A percentile compares a stretch with the other conserved stretches of the same genome.
Evolutionary conservation across 2,797 vertebrate species (phyloP).

Genomic region (Takifugu rubripes): DNA sequence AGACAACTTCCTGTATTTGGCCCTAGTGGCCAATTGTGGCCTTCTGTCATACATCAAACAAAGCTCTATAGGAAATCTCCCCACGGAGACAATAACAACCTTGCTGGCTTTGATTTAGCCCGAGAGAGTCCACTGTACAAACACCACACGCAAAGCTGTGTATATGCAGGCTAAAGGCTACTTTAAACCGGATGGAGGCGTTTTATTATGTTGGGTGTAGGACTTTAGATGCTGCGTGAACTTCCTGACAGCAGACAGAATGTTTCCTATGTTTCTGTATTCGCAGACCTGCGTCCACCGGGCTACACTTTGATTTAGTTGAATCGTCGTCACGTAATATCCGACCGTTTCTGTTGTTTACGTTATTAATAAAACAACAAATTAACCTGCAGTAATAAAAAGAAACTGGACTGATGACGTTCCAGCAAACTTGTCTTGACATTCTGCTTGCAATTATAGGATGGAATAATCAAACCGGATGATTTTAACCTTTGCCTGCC

Average conservation of each 20-base stretch:
- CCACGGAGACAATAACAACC: constrained; percentile 69
- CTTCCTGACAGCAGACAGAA: constrained; percentile 67
- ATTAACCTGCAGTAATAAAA: no score
- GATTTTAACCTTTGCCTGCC: no score
- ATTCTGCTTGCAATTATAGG: no score
- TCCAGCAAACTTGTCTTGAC: no score
- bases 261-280: constrained; percentile 66
- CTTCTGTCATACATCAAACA: constrained; percentile 67
- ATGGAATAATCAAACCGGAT: no score
- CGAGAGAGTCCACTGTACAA: constrained; percentile 59
- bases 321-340: background rate
- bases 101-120: constrained; percentile 61
- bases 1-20: constrained; percentile 73
- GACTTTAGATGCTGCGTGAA: constrained; percentile 56
- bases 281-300: background rate
- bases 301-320: background rate
- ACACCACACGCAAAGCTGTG: constrained; percentile 62
- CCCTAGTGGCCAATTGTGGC: constrained; percentile 54
- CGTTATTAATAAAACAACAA: no score
- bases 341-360: no score
- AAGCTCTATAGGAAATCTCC: constrained; percentile 73
- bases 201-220: constrained; percentile 63
- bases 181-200: constrained; percentile 39
- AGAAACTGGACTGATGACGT: no score
- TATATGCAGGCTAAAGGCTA: constrained; percentile 47